Percentiles rank a stretch among this genome's conserved stretches.
Conservation (phyloP, 2,888 invertebrate species). For the Caenorhabditis virilis region DNA sequence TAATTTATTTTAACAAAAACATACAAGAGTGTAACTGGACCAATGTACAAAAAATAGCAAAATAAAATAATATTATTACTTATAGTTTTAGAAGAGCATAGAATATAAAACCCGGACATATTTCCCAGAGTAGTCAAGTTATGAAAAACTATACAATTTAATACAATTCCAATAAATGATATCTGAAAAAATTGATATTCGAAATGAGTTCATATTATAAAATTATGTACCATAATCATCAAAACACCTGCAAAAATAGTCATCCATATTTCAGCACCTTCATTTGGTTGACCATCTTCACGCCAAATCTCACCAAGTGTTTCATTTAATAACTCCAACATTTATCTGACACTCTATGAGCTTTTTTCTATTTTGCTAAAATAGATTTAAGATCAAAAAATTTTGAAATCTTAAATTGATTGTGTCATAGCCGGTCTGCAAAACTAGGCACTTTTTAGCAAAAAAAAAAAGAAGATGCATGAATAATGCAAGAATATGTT, state of each 20-base stretch:
- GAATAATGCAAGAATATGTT: too few relatives aligned
- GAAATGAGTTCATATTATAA: neutral
- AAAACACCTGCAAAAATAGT: slow-evolving; percentile 20
- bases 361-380: too few relatives aligned
- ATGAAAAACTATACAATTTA: slow-evolving; percentile 1
- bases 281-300: slow-evolving; percentile 21
- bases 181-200: neutral
- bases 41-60: slow-evolving; percentile 21
- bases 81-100: slow-evolving; percentile 31
- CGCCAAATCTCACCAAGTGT: slow-evolving; percentile 18
- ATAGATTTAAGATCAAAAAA: too few relatives aligned
- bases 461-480: too few relatives aligned
- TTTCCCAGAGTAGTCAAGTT: too few relatives aligned
- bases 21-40: slow-evolving; percentile 26
- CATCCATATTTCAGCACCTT: slow-evolving; percentile 26
- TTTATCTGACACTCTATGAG: too few relatives aligned
- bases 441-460: too few relatives aligned
- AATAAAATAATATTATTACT: slow-evolving; percentile 24
- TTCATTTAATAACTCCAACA: slow-evolving; percentile 12
- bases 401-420: too few relatives aligned
- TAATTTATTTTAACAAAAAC: slow-evolving; percentile 9
- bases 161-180: neutral
- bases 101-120: slow-evolving; percentile 12
- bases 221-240: slow-evolving; percentile 7
- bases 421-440: too few relatives aligned